A percentile compares a stretch with the other conserved stretches of the same genome.
These are phyloP conservation scores for Epizoanthus ramosus DNA, from an alignment of 92 coral and sea anemone species.

Conservation along the genomic window DNA sequence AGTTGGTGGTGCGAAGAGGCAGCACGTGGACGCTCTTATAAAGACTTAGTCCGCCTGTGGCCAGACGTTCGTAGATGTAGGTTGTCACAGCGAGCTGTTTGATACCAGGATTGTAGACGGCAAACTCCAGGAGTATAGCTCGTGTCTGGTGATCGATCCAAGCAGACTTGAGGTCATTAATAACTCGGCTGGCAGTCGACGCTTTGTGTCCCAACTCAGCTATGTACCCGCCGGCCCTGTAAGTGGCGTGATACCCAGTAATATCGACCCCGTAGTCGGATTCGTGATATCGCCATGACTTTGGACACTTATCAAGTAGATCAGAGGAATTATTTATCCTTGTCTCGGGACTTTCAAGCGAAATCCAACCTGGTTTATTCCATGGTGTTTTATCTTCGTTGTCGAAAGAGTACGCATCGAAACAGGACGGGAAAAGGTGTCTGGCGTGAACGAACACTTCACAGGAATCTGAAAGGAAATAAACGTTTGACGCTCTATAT, in stretches of 20 bases:
- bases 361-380: conserved; percentile 8
- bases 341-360: neutral
- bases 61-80: neutral
- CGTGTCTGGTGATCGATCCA: conserved; percentile 4
- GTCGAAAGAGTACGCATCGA: neutral
- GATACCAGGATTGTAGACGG: neutral
- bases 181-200: neutral
- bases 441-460: neutral
- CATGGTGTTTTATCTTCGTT: conserved; percentile 4
- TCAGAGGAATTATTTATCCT: neutral
- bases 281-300: neutral
- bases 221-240: neutral
- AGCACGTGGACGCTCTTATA: neutral
- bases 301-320: neutral
- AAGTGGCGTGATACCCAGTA: neutral
- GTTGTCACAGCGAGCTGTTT: neutral
- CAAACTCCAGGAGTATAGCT: conserved; percentile 6
- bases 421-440: neutral
- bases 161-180: neutral
- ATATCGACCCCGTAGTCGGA: neutral
- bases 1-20: neutral
- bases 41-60: neutral
- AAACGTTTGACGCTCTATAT: neutral
- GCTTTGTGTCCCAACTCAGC: neutral
- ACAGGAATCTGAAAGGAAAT: neutral